phyloP scores from a whole-genome alignment of 2,113 vertebrate genomes.

The Lates calcarifer region DNA sequence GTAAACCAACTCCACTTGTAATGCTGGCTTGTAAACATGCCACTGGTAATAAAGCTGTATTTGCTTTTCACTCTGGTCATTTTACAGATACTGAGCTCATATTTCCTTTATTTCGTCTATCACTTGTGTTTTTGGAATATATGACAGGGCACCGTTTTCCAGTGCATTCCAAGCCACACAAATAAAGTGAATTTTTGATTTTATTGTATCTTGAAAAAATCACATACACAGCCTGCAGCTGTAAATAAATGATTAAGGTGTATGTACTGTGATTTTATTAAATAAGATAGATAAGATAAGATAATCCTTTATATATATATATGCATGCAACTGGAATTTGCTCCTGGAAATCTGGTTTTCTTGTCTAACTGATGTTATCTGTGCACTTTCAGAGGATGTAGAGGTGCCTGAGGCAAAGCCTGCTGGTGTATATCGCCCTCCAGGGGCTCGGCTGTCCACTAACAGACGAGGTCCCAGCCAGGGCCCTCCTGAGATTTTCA shows the following conservation, averaged over 20 bases:
- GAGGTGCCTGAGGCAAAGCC: slow-evolving; percentile 90
- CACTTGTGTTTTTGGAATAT: too few relatives aligned
- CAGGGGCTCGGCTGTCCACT: slow-evolving; percentile 89
- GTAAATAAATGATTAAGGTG: background rate
- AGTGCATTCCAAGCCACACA: background rate
- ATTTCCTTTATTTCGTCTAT: too few relatives aligned
- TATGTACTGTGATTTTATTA: background rate
- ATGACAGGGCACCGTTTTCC: background rate
- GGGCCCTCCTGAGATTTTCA: slow-evolving; percentile 96
- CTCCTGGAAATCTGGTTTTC: background rate
- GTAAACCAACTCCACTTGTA: slow-evolving; percentile 34
- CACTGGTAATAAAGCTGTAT: background rate
- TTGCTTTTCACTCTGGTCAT: background rate
- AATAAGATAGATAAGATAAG: too few relatives aligned
- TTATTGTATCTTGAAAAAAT: background rate
- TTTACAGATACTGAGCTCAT: background rate
- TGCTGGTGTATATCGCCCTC: slow-evolving; percentile 94
- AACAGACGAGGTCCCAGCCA: slow-evolving; percentile 85
- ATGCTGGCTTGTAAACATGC: background rate
- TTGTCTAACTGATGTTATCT: slow-evolving; percentile 8
- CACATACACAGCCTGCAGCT: background rate
- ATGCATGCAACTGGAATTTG: background rate
- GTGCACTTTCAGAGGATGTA: slow-evolving; percentile 70
- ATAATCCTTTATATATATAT: too few relatives aligned
- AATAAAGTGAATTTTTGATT: background rate